A percentile compares a stretch with the other conserved stretches of the same genome.
Evolutionary conservation across 2,888 invertebrate genomes (phyloP).

Genomic region (Drosophila cognata): DNA sequence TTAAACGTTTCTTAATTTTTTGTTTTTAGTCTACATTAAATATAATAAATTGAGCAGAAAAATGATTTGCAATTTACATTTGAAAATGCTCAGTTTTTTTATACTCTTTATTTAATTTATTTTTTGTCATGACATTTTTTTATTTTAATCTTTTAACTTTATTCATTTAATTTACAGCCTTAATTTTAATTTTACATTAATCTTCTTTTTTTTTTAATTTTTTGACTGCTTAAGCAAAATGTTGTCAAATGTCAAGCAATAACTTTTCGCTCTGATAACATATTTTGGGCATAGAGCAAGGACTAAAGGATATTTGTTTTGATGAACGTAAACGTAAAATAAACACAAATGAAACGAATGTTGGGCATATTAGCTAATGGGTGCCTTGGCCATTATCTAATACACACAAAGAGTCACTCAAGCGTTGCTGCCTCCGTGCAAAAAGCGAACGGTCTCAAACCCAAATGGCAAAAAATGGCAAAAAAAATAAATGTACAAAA

Average conservation of each 20-base stretch:
- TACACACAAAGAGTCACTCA: not conserved
- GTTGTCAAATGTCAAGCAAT: not conserved
- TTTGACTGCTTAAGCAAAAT: not conserved
- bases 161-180: not conserved
- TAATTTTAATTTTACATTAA: not conserved
- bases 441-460: constrained; percentile 42
- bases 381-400: constrained; percentile 16
- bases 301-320: not conserved
- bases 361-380: not conserved
- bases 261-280: not conserved
- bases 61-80: not conserved
- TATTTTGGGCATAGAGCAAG: rapidly evolving
- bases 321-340: not conserved
- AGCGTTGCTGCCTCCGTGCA: constrained; percentile 5
- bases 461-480: constrained; percentile 38
- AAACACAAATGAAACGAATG: not conserved
- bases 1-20: not conserved
- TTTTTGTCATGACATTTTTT: not conserved
- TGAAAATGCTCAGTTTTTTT: not conserved
- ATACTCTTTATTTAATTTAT: not conserved
- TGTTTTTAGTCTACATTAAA: not conserved
- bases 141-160: not conserved
- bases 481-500: constrained; percentile 12
- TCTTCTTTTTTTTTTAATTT: not conserved
- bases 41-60: not conserved